phyloP scores from a whole-genome alignment of 2,797 vertebrate species.

The Brachyrhaphis roseni region DNA sequence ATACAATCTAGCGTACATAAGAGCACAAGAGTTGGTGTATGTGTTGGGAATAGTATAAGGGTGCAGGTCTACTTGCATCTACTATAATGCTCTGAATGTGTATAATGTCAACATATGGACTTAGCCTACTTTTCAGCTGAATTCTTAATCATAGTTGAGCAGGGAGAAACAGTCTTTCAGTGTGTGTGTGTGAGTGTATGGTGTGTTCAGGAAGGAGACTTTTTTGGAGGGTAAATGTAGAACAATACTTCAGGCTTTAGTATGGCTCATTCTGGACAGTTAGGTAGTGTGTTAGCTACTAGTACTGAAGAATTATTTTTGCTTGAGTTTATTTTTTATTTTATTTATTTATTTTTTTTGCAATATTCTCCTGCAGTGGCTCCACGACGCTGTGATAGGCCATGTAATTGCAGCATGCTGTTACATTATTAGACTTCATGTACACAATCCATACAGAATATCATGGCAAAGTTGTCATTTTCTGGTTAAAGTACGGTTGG shows the following conservation, averaged over 20 bases:
- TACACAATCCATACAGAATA: not conserved
- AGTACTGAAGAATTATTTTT: conserved; percentile 19
- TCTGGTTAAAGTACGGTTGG: not conserved
- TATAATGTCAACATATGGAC: conserved; percentile 59
- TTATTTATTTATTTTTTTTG: not conserved
- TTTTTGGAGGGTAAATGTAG: conserved; percentile 65
- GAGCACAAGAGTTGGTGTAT: conserved; percentile 3
- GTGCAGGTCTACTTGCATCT: conserved; percentile 38
- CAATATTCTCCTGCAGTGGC: conserved; percentile 1
- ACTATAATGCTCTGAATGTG: conserved; percentile 42
- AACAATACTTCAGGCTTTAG: conserved; percentile 71
- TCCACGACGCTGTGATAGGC: not conserved
- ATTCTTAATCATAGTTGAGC: conserved; percentile 10
- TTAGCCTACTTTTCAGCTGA: conserved; percentile 20
- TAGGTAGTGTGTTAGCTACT: conserved; percentile 18
- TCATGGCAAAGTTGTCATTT: not conserved
- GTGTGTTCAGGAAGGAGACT: conserved; percentile 63
- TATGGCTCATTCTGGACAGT: conserved; percentile 12
- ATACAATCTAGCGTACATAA: conserved; percentile 29
- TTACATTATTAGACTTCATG: not conserved
- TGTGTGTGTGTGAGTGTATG: not conserved
- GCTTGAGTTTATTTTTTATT: too few species aligned
- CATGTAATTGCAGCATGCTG: conserved; percentile 4
- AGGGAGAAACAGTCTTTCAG: conserved; percentile 8
- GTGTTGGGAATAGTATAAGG: not conserved